Conservation (phyloP, 1,140 invertebrate species). For the Aculops lycopersici region DNA sequence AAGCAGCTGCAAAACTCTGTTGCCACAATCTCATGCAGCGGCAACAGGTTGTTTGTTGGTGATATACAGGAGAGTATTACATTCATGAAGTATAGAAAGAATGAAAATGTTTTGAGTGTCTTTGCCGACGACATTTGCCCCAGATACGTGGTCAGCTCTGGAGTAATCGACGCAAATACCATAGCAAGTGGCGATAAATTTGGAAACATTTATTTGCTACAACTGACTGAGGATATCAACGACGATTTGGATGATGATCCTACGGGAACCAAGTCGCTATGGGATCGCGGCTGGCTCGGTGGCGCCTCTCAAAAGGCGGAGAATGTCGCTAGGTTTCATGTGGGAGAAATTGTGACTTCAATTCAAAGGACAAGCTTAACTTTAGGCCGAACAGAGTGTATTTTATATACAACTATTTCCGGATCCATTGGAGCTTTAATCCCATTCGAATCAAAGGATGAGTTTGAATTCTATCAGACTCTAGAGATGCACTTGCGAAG, state of each 20-base stretch:
- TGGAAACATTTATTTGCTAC: constrained; percentile 73
- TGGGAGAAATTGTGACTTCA: constrained; percentile 72
- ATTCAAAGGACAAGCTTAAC: constrained; percentile 75
- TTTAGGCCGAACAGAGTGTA: constrained; percentile 73
- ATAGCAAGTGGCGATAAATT: constrained; percentile 88
- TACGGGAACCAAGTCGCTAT: constrained; percentile 83
- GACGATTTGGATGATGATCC: constrained; percentile 98
- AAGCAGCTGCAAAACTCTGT: constrained; percentile 86
- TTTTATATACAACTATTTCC: constrained; percentile 79
- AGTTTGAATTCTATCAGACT: constrained; percentile 96
- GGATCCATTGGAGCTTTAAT: constrained; percentile 81
- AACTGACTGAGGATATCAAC: constrained; percentile 53
- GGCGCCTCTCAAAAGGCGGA: constrained; percentile 93
- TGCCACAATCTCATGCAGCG: constrained; percentile 62
- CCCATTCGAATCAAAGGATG: constrained; percentile 87
- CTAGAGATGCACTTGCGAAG: constrained; percentile 98
- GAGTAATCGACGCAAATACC: constrained; percentile 83
- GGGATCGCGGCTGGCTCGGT: constrained; percentile 81
- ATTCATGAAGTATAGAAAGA: constrained; percentile 69
- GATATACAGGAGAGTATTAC: constrained; percentile 93
- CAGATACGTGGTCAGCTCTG: constrained; percentile 65
- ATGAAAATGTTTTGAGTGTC: constrained; percentile 86
- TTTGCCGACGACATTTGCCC: constrained; percentile 95
- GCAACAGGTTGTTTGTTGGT: constrained; percentile 65
- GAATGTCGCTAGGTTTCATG: constrained; percentile 58